phyloP scores from a whole-genome alignment of 2,113 vertebrate species.

The Gnathonemus longibarbis region DNA sequence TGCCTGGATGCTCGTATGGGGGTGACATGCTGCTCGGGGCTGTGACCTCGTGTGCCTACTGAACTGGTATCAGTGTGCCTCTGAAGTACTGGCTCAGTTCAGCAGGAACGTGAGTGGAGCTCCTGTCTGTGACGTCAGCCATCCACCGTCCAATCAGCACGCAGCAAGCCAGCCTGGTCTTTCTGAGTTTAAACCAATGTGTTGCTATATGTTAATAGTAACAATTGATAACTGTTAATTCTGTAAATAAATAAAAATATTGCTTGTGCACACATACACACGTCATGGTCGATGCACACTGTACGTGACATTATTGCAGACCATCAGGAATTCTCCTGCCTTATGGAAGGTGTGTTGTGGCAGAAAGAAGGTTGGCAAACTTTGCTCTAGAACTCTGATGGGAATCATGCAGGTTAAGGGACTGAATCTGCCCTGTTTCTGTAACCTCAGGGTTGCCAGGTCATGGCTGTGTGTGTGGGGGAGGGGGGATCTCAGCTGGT shows the following conservation, averaged over 20 bases:
- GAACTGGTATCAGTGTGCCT: conserved; percentile 64
- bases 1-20: not conserved
- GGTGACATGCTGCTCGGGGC: conserved; percentile 17
- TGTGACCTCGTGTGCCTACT: conserved; percentile 61
- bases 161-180: not conserved
- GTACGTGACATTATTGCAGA: not conserved
- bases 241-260: not conserved
- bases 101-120: conserved; percentile 62
- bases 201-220: not conserved
- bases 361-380: not conserved
- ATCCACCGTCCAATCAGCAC: not conserved
- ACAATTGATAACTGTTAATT: not conserved
- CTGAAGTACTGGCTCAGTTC: conserved; percentile 63
- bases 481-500: not conserved
- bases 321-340: not conserved
- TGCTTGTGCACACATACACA: not conserved
- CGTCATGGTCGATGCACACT: not conserved
- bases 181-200: not conserved
- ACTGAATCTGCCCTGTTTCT: not conserved
- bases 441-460: not conserved
- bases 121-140: conserved; percentile 25
- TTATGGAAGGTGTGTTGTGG: not conserved
- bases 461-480: not conserved
- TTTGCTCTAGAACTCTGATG: not conserved
- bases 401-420: not conserved